Conservation (phyloP, 2,888 invertebrate genomes). For the Archips xylosteana region DNA sequence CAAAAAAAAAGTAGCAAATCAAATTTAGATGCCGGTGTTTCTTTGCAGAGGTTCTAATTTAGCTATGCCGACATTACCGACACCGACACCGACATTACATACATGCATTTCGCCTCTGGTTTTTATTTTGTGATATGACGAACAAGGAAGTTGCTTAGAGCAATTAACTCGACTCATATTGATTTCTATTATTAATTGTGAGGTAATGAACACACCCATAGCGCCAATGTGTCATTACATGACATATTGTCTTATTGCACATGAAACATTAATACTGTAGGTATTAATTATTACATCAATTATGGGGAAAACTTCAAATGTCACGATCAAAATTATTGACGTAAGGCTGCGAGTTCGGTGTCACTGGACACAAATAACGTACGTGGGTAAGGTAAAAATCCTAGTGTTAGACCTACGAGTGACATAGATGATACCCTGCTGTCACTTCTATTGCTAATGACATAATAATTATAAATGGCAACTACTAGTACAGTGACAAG, state of each 20-base stretch:
- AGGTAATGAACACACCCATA: conserved; percentile 34
- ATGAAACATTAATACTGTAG: background rate
- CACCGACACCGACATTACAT: background rate
- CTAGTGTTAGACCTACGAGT: too few species aligned
- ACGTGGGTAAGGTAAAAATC: background rate
- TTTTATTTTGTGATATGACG: conserved; percentile 28
- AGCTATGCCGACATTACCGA: too few species aligned
- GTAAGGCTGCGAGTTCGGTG: background rate
- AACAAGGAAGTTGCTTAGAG: conserved; percentile 20
- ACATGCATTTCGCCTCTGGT: background rate
- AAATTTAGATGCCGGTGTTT: too few species aligned
- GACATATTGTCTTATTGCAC: background rate
- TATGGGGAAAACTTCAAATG: background rate
- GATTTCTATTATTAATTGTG: conserved; percentile 37
- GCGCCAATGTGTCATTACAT: conserved; percentile 9
- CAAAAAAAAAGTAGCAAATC: too few species aligned
- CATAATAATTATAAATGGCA: too few species aligned
- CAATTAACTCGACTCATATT: conserved; percentile 22
- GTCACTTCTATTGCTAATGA: too few species aligned
- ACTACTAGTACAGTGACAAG: too few species aligned
- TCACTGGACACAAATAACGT: background rate
- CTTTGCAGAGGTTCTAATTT: background rate
- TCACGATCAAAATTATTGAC: background rate
- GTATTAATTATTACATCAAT: background rate
- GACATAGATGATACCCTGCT: too few species aligned